These are phyloP conservation scores for Cherax quadricarinatus DNA, from an alignment of 1,140 invertebrate genomes.

Conservation along the genomic window DNA sequence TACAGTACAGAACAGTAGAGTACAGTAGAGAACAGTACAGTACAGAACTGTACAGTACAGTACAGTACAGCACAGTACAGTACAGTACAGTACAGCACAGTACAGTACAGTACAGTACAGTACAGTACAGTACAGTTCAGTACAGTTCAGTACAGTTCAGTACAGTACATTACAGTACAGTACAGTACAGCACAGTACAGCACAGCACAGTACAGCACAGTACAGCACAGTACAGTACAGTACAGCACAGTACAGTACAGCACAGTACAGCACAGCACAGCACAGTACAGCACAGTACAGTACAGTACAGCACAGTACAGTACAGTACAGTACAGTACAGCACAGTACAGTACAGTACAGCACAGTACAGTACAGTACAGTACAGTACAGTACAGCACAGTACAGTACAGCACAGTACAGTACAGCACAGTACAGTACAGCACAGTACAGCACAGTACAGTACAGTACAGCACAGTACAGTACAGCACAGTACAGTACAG, in stretches of 20 bases:
- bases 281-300: constrained; percentile 5
- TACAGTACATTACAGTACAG: too few species aligned
- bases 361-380: constrained; percentile 33
- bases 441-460: constrained; percentile 64
- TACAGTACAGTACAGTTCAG: constrained; percentile 50
- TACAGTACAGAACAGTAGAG: constrained; percentile 68
- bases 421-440: constrained; percentile 69
- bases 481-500: constrained; percentile 67
- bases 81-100: constrained; percentile 73
- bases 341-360: constrained; percentile 9
- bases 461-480: constrained; percentile 65
- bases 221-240: neutral
- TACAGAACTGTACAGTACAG: constrained; percentile 73
- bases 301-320: constrained; percentile 4
- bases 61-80: constrained; percentile 72
- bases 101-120: constrained; percentile 73
- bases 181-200: constrained; percentile 1
- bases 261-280: constrained; percentile 2
- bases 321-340: constrained; percentile 34
- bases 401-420: constrained; percentile 65
- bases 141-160: constrained; percentile 3
- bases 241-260: neutral
- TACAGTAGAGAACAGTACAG: constrained; percentile 62
- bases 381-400: constrained; percentile 67
- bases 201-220: neutral